Conservation (phyloP, 2,888 invertebrate genomes). For the Smittia sp. region DNA sequence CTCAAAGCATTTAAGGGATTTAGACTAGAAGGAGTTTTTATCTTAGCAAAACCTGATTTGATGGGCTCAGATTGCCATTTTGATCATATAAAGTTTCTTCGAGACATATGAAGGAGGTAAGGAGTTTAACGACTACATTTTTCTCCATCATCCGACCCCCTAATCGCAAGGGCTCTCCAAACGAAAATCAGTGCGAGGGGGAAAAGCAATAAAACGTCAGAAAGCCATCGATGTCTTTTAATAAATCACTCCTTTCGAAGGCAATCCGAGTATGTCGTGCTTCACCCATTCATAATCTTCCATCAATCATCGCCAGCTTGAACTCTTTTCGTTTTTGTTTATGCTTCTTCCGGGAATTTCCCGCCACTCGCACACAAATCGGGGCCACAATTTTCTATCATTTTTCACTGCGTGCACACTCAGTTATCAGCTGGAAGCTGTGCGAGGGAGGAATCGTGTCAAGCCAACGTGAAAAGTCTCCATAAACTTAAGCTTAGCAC, state of each 20-base stretch:
- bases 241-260: slow-evolving; percentile 28
- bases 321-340: slow-evolving; percentile 5
- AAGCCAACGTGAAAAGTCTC: background rate
- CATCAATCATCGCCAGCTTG: slow-evolving; percentile 36
- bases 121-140: no score
- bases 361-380: background rate
- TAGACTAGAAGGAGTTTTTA: no score
- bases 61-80: no score
- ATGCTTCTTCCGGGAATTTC: background rate
- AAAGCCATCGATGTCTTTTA: slow-evolving; percentile 37
- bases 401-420: slow-evolving; percentile 14
- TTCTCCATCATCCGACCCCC: no score
- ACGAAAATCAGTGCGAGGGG: no score
- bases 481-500: background rate
- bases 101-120: no score
- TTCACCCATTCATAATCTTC: slow-evolving; percentile 36
- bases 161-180: no score
- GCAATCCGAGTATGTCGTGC: background rate
- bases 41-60: no score
- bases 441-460: background rate
- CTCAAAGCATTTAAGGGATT: no score
- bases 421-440: background rate
- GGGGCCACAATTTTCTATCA: slow-evolving; percentile 25
- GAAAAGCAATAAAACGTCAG: slow-evolving; percentile 29
- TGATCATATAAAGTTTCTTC: no score